Evolutionary conservation across 2,888 invertebrate species (phyloP).

Genomic region (Cyrtodaria siliqua): DNA sequence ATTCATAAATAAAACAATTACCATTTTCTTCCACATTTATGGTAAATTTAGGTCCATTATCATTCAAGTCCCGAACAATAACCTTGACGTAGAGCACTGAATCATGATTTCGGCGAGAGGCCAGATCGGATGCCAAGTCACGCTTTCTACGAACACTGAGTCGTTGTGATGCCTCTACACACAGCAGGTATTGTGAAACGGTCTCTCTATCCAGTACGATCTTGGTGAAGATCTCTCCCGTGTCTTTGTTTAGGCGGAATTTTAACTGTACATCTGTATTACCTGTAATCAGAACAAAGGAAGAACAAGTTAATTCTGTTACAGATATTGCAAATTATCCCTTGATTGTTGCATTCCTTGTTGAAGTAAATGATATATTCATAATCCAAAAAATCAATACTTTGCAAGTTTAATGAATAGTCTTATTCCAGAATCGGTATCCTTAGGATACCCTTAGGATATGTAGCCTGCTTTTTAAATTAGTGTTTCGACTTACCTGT

Average conservation of each 20-base stretch:
- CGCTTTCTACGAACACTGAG: slow-evolving; percentile 85
- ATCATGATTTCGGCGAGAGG: slow-evolving; percentile 21
- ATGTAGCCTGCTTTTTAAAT: too few species aligned
- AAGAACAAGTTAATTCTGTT: too few species aligned
- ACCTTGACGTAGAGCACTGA: slow-evolving; percentile 68
- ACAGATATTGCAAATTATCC: too few species aligned
- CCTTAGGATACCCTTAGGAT: too few species aligned
- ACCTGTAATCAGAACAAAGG: slow-evolving; percentile 37
- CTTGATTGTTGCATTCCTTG: too few species aligned
- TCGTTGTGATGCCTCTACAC: slow-evolving; percentile 90
- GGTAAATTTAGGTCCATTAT: slow-evolving; percentile 73
- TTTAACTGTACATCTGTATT: slow-evolving; percentile 18
- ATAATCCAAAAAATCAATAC: too few species aligned
- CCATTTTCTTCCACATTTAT: neutral
- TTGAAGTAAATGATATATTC: too few species aligned
- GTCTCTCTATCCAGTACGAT: slow-evolving; percentile 91
- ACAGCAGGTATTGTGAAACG: slow-evolving; percentile 90
- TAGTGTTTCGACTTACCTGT: too few species aligned
- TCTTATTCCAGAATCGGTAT: too few species aligned
- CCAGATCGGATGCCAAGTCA: slow-evolving; percentile 13
- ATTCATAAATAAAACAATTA: too few species aligned
- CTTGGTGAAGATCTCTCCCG: slow-evolving; percentile 64
- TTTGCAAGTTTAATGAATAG: too few species aligned
- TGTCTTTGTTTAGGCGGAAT: slow-evolving; percentile 46
- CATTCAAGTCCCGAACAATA: slow-evolving; percentile 72